These are phyloP conservation scores for Onychomys arenicola DNA, from an alignment of 2,797 vertebrate species.

Conservation along the genomic window DNA sequence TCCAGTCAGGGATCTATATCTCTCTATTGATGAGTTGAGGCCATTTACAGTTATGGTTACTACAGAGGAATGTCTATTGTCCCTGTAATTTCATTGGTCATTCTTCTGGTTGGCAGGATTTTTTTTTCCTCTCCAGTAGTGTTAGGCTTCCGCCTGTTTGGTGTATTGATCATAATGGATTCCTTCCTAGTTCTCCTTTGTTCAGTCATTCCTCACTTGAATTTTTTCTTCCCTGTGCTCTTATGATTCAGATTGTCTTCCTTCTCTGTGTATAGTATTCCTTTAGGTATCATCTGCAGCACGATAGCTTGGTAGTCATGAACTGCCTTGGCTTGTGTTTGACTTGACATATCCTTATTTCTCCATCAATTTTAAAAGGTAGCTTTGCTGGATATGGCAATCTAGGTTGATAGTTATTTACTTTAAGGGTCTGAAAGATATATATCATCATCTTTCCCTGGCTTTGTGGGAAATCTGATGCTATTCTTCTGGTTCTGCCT, in stretches of 20 bases:
- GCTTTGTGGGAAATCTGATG: neutral
- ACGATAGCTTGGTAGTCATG: neutral
- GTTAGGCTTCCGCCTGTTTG: neutral
- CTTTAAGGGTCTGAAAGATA: neutral
- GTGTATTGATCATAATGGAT: neutral
- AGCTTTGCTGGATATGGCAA: neutral
- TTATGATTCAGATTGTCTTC: neutral
- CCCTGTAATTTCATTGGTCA: neutral
- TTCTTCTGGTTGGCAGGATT: neutral
- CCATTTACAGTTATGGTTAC: neutral
- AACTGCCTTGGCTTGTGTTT: neutral
- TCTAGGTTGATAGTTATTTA: neutral
- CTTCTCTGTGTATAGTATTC: neutral
- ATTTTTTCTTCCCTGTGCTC: neutral
- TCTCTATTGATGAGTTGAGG: neutral
- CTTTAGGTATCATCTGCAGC: neutral
- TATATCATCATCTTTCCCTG: neutral
- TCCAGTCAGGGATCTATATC: neutral
- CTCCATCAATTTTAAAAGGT: neutral
- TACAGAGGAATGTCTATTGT: neutral
- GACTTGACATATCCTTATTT: neutral
- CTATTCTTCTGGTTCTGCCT: neutral
- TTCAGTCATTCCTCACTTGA: neutral
- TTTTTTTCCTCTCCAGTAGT: too few relatives aligned
- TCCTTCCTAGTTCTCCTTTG: neutral